phyloP scores from a whole-genome alignment of 2,888 invertebrate species.

The Notodonta dromedarius region DNA sequence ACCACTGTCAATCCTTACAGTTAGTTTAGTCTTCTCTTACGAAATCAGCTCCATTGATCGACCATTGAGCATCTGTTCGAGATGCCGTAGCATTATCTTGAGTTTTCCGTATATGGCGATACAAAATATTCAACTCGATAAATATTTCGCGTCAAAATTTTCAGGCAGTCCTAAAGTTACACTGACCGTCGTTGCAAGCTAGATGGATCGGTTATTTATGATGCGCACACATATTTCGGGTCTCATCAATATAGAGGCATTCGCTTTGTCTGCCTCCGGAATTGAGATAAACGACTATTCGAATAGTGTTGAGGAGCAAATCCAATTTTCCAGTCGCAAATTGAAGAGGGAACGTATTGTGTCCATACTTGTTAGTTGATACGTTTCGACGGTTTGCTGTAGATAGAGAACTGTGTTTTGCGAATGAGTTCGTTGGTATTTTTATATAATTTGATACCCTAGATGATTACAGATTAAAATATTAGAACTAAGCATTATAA shows the following conservation, averaged over 20 bases:
- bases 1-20: too few relatives aligned
- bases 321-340: constrained; percentile 68
- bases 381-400: constrained; percentile 36
- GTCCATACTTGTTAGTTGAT: constrained; percentile 45
- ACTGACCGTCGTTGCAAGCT: constrained; percentile 26
- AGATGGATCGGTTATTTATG: constrained; percentile 53
- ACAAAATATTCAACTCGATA: too few relatives aligned
- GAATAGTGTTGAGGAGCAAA: constrained; percentile 71
- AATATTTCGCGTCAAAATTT: background rate
- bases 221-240: constrained; percentile 44
- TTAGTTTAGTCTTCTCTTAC: too few relatives aligned
- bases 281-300: constrained; percentile 73
- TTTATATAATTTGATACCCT: too few relatives aligned
- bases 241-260: constrained; percentile 49
- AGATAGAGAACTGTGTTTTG: too few relatives aligned
- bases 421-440: background rate
- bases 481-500: too few relatives aligned
- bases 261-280: constrained; percentile 55
- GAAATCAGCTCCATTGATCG: too few relatives aligned
- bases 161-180: background rate
- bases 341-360: constrained; percentile 60
- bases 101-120: too few relatives aligned
- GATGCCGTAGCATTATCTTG: too few relatives aligned
- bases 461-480: too few relatives aligned
- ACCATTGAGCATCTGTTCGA: too few relatives aligned